A percentile compares a stretch with the other conserved stretches of the same genome.
phyloP scores from a whole-genome alignment of 2,888 invertebrate species.

The Tryphoninae sp. region DNA sequence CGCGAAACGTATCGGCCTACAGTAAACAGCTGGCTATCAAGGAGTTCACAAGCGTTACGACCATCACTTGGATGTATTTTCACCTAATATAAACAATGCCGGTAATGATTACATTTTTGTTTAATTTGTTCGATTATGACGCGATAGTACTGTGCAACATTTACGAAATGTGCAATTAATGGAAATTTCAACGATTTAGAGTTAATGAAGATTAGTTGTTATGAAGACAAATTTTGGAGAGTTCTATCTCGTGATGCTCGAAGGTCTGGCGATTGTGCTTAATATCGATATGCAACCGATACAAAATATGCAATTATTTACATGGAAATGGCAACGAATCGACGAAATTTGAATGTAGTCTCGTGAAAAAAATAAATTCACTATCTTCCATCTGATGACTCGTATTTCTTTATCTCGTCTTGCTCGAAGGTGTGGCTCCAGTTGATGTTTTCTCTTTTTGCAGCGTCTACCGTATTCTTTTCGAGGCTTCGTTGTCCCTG shows the following conservation, averaged over 20 bases:
- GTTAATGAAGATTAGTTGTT: too few relatives aligned
- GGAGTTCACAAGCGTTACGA: constrained; percentile 22
- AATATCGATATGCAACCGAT: too few relatives aligned
- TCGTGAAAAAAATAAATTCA: too few relatives aligned
- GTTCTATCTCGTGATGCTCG: too few relatives aligned
- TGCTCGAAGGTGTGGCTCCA: not conserved
- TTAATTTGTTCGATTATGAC: not conserved
- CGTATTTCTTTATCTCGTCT: constrained; percentile 20
- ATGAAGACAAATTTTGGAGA: too few relatives aligned
- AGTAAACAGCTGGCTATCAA: constrained; percentile 54
- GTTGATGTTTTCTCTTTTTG: constrained; percentile 46
- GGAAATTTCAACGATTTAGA: not conserved
- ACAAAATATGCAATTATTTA: not conserved
- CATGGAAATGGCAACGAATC: constrained; percentile 6
- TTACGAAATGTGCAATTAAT: not conserved
- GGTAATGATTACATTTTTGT: constrained; percentile 44
- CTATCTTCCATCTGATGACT: not conserved
- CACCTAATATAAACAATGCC: constrained; percentile 27
- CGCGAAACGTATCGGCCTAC: not conserved
- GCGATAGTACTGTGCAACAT: not conserved
- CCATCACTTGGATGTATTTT: not conserved
- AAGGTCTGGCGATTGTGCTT: too few relatives aligned
- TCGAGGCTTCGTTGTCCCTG: constrained; percentile 87
- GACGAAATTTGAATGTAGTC: too few relatives aligned
- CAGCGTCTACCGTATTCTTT: constrained; percentile 79